These are phyloP conservation scores for Protobothrops mucrosquamatus DNA, from an alignment of 2,113 vertebrate genomes.

Conservation along the genomic window DNA sequence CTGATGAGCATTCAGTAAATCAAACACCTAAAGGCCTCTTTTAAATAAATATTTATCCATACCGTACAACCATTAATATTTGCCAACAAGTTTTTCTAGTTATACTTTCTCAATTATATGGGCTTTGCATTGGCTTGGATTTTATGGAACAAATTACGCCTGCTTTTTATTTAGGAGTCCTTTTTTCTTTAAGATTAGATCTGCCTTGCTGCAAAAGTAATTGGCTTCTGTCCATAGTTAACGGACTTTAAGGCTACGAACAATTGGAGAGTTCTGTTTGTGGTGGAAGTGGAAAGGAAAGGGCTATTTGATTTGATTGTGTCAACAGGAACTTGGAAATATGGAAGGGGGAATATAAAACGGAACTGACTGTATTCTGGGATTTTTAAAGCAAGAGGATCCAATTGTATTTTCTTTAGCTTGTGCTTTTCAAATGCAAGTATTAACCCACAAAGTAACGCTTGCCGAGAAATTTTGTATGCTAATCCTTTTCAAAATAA, in stretches of 20 bases:
- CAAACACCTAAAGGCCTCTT: slow-evolving; percentile 8
- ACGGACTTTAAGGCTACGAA: slow-evolving; percentile 13
- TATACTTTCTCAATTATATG: background rate
- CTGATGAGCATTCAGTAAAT: slow-evolving; percentile 37
- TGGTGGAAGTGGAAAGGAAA: background rate
- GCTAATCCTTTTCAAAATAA: background rate
- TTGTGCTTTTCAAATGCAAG: slow-evolving; percentile 4
- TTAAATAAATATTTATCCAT: slow-evolving; percentile 64
- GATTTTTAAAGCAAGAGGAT: background rate
- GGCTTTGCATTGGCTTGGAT: slow-evolving; percentile 18
- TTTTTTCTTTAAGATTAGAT: slow-evolving; percentile 39
- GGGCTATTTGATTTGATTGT: background rate
- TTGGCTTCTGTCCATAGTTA: slow-evolving; percentile 31
- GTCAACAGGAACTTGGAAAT: background rate
- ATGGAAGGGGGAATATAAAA: background rate
- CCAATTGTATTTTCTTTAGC: background rate
- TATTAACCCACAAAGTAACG: background rate
- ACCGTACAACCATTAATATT: slow-evolving; percentile 24
- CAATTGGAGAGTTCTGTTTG: background rate
- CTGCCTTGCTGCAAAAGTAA: slow-evolving; percentile 24
- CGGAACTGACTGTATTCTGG: background rate
- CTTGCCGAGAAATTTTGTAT: background rate
- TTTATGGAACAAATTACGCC: slow-evolving; percentile 27
- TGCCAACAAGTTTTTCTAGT: slow-evolving; percentile 33
- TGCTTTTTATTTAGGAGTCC: slow-evolving; percentile 42